A percentile compares a stretch with the other conserved stretches of the same genome.
Conservation (phyloP, 2,113 vertebrate species). For the Lucifuga dentata region DNA sequence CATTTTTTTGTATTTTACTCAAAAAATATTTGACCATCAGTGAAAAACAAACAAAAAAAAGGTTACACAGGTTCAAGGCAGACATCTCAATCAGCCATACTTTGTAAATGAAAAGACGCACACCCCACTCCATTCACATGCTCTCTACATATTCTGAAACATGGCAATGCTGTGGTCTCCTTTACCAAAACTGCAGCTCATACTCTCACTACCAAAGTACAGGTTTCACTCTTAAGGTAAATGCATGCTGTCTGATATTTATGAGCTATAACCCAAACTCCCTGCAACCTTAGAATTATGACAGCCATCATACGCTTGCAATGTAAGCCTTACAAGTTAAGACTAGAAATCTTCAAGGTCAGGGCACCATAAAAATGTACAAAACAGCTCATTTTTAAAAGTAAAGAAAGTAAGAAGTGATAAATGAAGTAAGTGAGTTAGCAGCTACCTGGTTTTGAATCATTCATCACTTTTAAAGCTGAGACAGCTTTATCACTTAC, state of each 20-base stretch:
- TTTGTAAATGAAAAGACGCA: constrained; percentile 9
- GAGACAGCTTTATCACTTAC: constrained; percentile 61
- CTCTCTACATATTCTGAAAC: constrained; percentile 1
- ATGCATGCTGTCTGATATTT: constrained; percentile 59
- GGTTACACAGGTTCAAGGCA: background rate
- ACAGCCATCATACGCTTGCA: constrained; percentile 35
- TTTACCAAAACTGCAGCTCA: constrained; percentile 47
- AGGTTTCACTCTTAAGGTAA: constrained; percentile 49
- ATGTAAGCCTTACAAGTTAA: too few species aligned
- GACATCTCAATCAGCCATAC: too few species aligned
- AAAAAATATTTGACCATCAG: background rate
- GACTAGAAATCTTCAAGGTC: constrained; percentile 33
- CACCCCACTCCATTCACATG: constrained; percentile 25
- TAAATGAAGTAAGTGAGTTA: constrained; percentile 5
- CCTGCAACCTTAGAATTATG: constrained; percentile 52
- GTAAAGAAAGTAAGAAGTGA: background rate
- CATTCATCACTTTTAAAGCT: background rate
- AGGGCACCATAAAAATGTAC: constrained; percentile 21
- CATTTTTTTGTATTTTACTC: background rate
- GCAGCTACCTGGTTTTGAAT: background rate
- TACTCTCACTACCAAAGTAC: constrained; percentile 60
- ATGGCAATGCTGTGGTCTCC: constrained; percentile 42
- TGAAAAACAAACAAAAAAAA: background rate
- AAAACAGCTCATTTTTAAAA: constrained; percentile 26
- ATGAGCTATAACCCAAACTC: constrained; percentile 44